Base-by-base conservation (phyloP, 2,888 invertebrate genomes). In the Pollenia labialis region DNA sequence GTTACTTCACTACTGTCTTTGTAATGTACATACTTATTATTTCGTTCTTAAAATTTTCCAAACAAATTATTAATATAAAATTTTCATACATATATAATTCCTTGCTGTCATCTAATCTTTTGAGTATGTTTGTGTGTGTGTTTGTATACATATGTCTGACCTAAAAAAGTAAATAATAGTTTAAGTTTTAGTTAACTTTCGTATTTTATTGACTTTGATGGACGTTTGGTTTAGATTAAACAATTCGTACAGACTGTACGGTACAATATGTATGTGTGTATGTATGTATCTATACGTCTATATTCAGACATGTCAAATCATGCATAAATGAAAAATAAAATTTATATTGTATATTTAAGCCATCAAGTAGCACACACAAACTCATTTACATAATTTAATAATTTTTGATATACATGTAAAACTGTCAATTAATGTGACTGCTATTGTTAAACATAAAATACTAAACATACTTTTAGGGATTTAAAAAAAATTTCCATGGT, bases 181-280 rank as follows among this genome's bases (percentile, higher is more conserved):
- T 11, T 66, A 12, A 16, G 1, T 4, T 68, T 74, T 52, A 64
- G 32, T 32, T 32, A 56, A 69, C 66, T 9, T 66, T 72, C 16
- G 62, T 54, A 16, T 50, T 81, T 76, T 77, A 81, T 77, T 81
- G 77, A 79, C 79, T 62, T 82, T 85, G 81, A 85, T 82, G 64
- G 74, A 79, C 85, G 79, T 56, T 81, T 79, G 54, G 58, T 68
- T 52, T 16, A 72, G 54, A 32, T 32, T 32, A 32, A 32, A 23
- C 23, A 23, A 23, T 23, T 2, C 23, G 23, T 23, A 23, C 23
- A 1, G 23, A 23, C 23, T 2, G 23, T 23, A 1, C 2, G 23
- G 23, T 44, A 40, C 32, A 32, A 64, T 14, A 23, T 54, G 10
- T n/a, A 1, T 11, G 48, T 52, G 16, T 54, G 9, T 14, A 42